Evolutionary conservation across 2,113 vertebrate genomes (phyloP).

Genomic region (Miniopterus natalensis): DNA sequence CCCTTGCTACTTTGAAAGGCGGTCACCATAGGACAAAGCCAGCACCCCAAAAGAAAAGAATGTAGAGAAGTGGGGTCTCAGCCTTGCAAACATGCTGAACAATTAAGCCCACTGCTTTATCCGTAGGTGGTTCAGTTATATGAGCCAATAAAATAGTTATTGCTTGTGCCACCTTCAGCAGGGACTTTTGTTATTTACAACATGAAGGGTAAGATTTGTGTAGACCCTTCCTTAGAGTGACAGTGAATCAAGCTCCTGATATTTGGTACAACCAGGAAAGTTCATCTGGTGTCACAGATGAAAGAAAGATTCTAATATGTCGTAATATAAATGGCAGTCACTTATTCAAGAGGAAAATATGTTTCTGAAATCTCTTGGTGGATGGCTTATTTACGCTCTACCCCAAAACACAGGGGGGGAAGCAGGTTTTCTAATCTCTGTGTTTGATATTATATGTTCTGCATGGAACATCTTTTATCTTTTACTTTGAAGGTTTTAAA

Average conservation of each 20-base stretch:
- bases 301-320: background rate
- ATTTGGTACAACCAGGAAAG: background rate
- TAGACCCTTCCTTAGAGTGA: background rate
- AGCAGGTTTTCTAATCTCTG: background rate
- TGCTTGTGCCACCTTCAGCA: background rate
- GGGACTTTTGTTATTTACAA: background rate
- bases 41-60: background rate
- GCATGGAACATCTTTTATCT: background rate
- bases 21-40: background rate
- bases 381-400: background rate
- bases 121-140: background rate
- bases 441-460: conserved; percentile 26
- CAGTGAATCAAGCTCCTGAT: background rate
- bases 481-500: conserved; percentile 34
- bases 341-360: background rate
- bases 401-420: background rate
- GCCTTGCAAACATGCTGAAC: background rate
- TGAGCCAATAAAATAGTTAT: background rate
- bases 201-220: background rate
- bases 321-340: background rate
- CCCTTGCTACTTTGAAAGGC: background rate
- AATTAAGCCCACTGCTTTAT: background rate
- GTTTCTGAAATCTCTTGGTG: background rate
- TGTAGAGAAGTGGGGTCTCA: background rate
- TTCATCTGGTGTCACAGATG: background rate